Percentiles rank a stretch among this genome's conserved stretches.
Conservation (phyloP, 1,140 invertebrate genomes). For the Pseudomyrmex flavicornis region DNA sequence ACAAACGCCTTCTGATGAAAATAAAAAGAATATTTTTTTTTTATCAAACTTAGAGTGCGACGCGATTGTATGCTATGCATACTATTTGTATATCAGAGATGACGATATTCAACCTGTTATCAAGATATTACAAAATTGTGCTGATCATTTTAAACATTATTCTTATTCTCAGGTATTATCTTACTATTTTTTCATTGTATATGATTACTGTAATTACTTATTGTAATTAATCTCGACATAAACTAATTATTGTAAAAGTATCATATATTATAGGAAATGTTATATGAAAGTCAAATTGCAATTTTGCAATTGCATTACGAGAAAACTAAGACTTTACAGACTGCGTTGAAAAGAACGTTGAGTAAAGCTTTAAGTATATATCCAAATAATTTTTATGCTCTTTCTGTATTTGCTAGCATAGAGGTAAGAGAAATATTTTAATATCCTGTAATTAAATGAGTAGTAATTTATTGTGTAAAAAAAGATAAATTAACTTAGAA, state of each 20-base stretch:
- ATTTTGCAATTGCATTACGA: constrained; percentile 83
- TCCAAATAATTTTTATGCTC: constrained; percentile 86
- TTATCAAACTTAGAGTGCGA: constrained; percentile 85
- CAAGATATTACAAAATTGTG: constrained; percentile 73
- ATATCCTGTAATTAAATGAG: constrained; percentile 15
- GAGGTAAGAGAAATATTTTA: constrained; percentile 77
- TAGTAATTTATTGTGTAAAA: constrained; percentile 74
- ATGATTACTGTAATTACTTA: neutral
- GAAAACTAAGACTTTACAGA: constrained; percentile 57
- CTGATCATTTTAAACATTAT: constrained; percentile 73
- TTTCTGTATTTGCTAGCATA: constrained; percentile 80
- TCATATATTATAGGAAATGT: constrained; percentile 79
- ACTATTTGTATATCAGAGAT: constrained; percentile 83
- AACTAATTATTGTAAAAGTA: constrained; percentile 27
- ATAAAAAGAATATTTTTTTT: constrained; percentile 80
- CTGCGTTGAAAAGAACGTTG: constrained; percentile 66
- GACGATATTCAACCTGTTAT: constrained; percentile 67
- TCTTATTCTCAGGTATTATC: constrained; percentile 73
- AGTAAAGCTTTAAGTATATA: constrained; percentile 82
- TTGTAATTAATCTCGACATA: constrained; percentile 2
- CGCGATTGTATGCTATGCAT: constrained; percentile 86
- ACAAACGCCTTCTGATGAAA: constrained; percentile 12
- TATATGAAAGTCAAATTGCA: constrained; percentile 80
- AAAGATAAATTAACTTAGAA: constrained; percentile 8
- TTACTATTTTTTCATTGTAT: neutral